Evolutionary conservation across 1,140 invertebrate genomes (phyloP).

Genomic region (Formica selysi): DNA sequence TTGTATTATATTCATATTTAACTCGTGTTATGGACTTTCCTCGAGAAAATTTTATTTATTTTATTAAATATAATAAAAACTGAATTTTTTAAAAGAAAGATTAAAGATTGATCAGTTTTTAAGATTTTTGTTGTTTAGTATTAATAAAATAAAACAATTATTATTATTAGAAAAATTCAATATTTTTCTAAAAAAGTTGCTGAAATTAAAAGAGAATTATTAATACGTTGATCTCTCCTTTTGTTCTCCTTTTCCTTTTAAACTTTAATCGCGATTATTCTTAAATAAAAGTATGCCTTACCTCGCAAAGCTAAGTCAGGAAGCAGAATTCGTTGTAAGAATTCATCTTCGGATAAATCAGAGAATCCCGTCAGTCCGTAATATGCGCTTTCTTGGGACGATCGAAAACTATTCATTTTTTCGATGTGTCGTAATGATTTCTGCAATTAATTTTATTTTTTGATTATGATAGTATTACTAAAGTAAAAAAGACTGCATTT

Average conservation of each 20-base stretch:
- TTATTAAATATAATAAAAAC: conserved; percentile 2
- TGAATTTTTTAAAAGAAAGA: not conserved
- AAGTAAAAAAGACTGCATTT: conserved; percentile 39
- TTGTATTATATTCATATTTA: not conserved
- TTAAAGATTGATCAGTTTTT: not conserved
- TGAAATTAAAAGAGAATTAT: not conserved
- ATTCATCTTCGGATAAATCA: conserved; percentile 91
- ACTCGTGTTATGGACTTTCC: not conserved
- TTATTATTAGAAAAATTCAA: not conserved
- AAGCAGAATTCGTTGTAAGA: conserved; percentile 86
- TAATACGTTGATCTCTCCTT: not conserved
- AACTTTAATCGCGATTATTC: not conserved
- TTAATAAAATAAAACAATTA: conserved; percentile 9
- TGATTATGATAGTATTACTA: not conserved
- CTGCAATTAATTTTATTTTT: conserved; percentile 81
- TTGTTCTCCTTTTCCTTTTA: not conserved
- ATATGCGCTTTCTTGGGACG: conserved; percentile 87
- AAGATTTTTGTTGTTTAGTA: not conserved
- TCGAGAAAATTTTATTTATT: not conserved
- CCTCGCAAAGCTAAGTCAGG: conserved; percentile 75
- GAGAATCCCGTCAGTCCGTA: conserved; percentile 92
- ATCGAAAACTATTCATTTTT: conserved; percentile 87
- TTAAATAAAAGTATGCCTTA: conserved; percentile 41
- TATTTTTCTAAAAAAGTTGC: not conserved
- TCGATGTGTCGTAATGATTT: conserved; percentile 88